Base-by-base conservation (phyloP, 2,113 vertebrate genomes). In the Tretioscincus oriximinensis region DNA sequence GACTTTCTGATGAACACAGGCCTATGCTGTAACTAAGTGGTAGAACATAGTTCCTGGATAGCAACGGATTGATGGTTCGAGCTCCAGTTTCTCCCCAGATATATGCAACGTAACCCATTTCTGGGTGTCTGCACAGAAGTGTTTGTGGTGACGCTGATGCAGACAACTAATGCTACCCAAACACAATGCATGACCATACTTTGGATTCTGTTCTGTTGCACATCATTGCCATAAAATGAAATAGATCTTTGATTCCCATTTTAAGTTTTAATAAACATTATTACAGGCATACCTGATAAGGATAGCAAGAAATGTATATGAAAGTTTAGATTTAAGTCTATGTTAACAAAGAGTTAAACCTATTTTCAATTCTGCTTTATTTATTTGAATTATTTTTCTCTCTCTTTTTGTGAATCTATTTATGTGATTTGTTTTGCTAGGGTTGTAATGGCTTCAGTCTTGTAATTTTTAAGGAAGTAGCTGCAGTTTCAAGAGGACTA, bases 161-260 rank as follows among this genome's bases (percentile, higher is more conserved):
- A 58, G 54, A 4, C 54, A 58, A 58, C 54, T 18, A 58, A 16
- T 58, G 54, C 14, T 58, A 58, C 54, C 54, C 14, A 58, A 58
- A 12, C 14, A 58, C 54, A 58, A 18, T 18, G 2, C 5, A 16
- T 61, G 54, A 26, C 69, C 26, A 9, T 69, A 6, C 7, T 18
- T 2, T 28, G 9, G 31, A 26, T 26, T 61, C 31, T 9, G 1
- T 71, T 70, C 35, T 49, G 3, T 47, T 8, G 65, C 6, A 31
- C 20, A 47, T 84, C 86, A 71, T 81, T 51, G 73, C 82, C 82
- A 81, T 84, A 76, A 82, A 51, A 85, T 86, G 72, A 89, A 86
- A 85, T 86, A 81, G 54, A 60, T 73, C 12, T 66, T 85, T 45
- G 6, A 75, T 87, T 87, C 78, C 74, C 41, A 76, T 84, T 60